Evolutionary conservation across 1,140 invertebrate genomes (phyloP).

Genomic region (Drosophila punjabiensis): DNA sequence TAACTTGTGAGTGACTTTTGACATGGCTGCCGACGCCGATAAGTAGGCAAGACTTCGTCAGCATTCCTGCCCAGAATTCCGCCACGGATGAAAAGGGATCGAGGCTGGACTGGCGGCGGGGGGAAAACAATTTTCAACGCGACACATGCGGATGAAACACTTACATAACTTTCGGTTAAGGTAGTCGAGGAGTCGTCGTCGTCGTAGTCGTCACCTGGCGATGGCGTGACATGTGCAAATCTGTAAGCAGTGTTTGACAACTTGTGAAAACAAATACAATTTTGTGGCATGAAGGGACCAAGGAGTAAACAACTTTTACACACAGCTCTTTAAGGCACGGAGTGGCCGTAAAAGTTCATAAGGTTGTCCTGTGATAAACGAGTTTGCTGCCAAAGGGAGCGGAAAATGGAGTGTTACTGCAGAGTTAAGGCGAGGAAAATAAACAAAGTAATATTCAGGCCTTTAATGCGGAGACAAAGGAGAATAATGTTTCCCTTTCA

Average conservation of each 20-base stretch:
- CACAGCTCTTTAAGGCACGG: constrained; percentile 45
- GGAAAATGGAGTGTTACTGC: neutral
- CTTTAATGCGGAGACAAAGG: constrained; percentile 1
- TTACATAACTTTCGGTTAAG: constrained; percentile 50
- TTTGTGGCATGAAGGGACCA: constrained; percentile 19
- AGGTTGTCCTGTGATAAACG: constrained; percentile 60
- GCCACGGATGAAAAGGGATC: neutral
- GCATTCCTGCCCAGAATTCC: constrained; percentile 40
- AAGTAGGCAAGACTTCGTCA: constrained; percentile 67
- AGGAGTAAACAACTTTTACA: constrained; percentile 29
- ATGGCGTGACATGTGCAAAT: constrained; percentile 60
- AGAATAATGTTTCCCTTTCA: neutral
- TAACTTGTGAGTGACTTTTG: constrained; percentile 74
- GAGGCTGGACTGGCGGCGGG: neutral
- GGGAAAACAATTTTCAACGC: constrained; percentile 7
- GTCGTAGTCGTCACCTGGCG: constrained; percentile 31
- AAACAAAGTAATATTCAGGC: neutral
- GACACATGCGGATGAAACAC: constrained; percentile 38
- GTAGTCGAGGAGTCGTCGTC: constrained; percentile 26
- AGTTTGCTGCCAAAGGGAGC: constrained; percentile 39
- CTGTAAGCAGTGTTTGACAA: constrained; percentile 50
- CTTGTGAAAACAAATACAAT: constrained; percentile 57
- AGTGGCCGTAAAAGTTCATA: constrained; percentile 53
- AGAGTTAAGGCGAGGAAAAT: constrained; percentile 7
- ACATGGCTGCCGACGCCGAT: constrained; percentile 52